Conservation (phyloP, 2,888 invertebrate species). For the Dyspetes luteomarginatus region DNA sequence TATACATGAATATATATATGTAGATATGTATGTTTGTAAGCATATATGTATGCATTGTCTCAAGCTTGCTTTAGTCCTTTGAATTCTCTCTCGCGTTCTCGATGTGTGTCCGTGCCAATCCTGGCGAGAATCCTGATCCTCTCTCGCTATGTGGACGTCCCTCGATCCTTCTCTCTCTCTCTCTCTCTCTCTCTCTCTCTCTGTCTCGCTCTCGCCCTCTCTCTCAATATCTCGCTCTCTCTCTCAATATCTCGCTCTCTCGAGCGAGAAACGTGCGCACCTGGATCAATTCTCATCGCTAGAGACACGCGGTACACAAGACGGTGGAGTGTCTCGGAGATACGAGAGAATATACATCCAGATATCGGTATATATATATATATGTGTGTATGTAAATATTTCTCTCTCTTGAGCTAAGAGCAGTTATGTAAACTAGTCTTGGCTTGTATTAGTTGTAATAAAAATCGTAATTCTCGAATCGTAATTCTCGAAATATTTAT, state of each 20-base stretch:
- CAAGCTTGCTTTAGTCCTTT: conserved; percentile 19
- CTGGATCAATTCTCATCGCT: conserved; percentile 58
- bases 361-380: background rate
- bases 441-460: too few species aligned
- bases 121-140: conserved; percentile 49
- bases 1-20: background rate
- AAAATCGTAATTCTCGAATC: too few species aligned
- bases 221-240: background rate
- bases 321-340: background rate
- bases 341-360: conserved; percentile 8
- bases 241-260: too few species aligned
- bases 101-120: conserved; percentile 45
- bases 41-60: conserved; percentile 15
- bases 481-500: too few species aligned
- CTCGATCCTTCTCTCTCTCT: too few species aligned
- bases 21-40: too few species aligned
- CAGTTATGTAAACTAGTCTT: too few species aligned
- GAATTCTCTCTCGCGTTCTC: conserved; percentile 27
- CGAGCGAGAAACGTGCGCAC: conserved; percentile 16
- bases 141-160: conserved; percentile 1
- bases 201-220: background rate
- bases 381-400: background rate
- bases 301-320: conserved; percentile 22
- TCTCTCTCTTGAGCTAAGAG: background rate
- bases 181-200: too few species aligned